Percentiles rank a stretch among this genome's conserved stretches.
Evolutionary conservation across 2,113 vertebrate species (phyloP).

Genomic region (Bombycilla garrulus): DNA sequence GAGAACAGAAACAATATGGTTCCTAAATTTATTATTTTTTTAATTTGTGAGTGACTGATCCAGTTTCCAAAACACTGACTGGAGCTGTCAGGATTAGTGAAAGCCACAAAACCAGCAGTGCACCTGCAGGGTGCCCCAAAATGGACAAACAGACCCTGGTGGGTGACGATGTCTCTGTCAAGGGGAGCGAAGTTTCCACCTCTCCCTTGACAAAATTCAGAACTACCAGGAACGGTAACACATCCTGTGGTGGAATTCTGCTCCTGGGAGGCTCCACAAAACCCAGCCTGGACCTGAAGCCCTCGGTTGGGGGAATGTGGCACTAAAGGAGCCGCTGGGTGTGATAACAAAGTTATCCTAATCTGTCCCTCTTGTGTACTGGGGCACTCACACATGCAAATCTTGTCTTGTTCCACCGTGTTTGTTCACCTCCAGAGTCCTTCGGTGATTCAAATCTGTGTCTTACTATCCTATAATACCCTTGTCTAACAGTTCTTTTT

Average conservation of each 20-base stretch:
- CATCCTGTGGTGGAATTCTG: background rate
- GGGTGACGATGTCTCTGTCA: rapidly evolving
- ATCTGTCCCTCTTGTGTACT: background rate
- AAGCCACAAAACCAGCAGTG: background rate
- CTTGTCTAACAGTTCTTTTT: conserved; percentile 70
- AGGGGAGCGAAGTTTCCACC: background rate
- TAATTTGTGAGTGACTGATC: background rate
- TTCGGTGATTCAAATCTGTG: conserved; percentile 79
- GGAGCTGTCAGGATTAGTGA: background rate
- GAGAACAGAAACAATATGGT: background rate
- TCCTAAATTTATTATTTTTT: background rate
- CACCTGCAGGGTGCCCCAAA: rapidly evolving
- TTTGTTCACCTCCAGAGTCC: conserved; percentile 58
- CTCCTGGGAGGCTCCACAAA: background rate
- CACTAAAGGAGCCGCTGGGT: background rate
- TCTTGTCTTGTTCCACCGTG: background rate
- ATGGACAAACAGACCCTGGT: background rate
- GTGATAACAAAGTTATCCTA: background rate
- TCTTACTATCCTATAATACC: conserved; percentile 87
- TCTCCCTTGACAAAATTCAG: background rate
- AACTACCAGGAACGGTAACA: background rate
- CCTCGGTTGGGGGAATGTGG: background rate
- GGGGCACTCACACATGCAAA: background rate
- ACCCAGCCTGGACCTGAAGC: background rate
- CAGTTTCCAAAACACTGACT: background rate